Base-by-base conservation (phyloP, 35 echinoderm and acorn worm species). In the Ophiothrix spiculata region DNA sequence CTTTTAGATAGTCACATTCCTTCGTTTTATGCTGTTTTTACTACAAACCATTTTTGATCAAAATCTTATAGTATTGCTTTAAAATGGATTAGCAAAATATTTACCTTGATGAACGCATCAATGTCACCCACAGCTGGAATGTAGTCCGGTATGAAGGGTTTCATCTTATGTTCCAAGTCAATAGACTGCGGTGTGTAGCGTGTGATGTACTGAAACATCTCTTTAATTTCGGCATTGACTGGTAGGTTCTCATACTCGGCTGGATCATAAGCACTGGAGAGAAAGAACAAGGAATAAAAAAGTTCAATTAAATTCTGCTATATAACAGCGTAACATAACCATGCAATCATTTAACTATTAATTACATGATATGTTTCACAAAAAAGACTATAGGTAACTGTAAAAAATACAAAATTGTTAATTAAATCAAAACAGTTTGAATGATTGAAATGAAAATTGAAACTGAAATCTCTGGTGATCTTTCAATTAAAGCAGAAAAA, bases 21-120 rank as follows among this genome's bases (percentile, higher is more conserved):
- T n/a, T n/a, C n/a, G n/a, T n/a, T n/a, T n/a, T n/a, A n/a, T n/a
- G n/a, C n/a, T n/a, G n/a, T n/a, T n/a, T n/a, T n/a, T n/a, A n/a
- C n/a, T n/a, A n/a, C n/a, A n/a, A n/a, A n/a, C n/a, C n/a, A n/a
- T n/a, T n/a, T n/a, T n/a, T n/a, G n/a, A n/a, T n/a, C n/a, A n/a
- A n/a, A n/a, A n/a, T n/a, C n/a, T n/a, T n/a, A n/a, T n/a, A n/a
- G n/a, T n/a, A n/a, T n/a, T n/a, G n/a, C n/a, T n/a, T n/a, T n/a
- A n/a, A n/a, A n/a, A n/a, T n/a, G n/a, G n/a, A n/a, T n/a, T n/a
- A n/a, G n/a, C n/a, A n/a, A n/a, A n/a, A n/a, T n/a, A n/a, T 35
- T 73, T 91, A 99, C 96, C 92, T 99, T 99, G 74, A 99, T 99
- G 75, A 99, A 99, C 3, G 96, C 96, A 92, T 99, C 96, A 40